Evolutionary conservation across 35 echinoderm and acorn worm species (phyloP).

Genomic region (Apostichopus japonicus): DNA sequence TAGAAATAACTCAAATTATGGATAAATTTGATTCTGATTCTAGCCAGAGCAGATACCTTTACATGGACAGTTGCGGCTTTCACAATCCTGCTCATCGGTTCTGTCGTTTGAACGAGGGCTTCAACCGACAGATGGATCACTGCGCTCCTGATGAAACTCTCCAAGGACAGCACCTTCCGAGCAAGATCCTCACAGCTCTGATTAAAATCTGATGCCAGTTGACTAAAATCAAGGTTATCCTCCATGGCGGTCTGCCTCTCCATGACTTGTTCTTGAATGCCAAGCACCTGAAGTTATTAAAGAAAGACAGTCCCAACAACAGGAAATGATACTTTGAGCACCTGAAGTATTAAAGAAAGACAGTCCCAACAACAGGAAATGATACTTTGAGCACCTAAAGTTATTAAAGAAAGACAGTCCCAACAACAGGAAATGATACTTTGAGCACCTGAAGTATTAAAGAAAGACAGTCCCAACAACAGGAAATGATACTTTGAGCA

Average conservation of each 20-base stretch:
- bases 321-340: neutral
- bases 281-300: conserved; percentile 45
- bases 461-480: too few relatives aligned
- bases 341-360: too few relatives aligned
- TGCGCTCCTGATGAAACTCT: conserved; percentile 71
- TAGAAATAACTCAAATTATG: too few relatives aligned
- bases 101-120: conserved; percentile 80
- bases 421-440: neutral
- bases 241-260: conserved; percentile 47
- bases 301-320: neutral
- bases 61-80: conserved; percentile 80
- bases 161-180: conserved; percentile 71
- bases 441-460: neutral
- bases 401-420: too few relatives aligned
- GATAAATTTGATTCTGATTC: too few relatives aligned
- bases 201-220: conserved; percentile 74
- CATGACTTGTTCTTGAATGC: conserved; percentile 28
- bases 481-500: neutral
- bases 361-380: too few relatives aligned
- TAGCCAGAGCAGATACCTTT: conserved; percentile 51
- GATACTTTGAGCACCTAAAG: neutral
- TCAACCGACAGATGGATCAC: conserved; percentile 79
- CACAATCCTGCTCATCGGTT: conserved; percentile 84
- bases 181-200: conserved; percentile 77
- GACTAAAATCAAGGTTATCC: conserved; percentile 72